A percentile compares a stretch with the other conserved stretches of the same genome.
These are phyloP conservation scores for Aspidoscelis tigris DNA, from an alignment of 2,113 vertebrate genomes.

Conservation along the genomic window DNA sequence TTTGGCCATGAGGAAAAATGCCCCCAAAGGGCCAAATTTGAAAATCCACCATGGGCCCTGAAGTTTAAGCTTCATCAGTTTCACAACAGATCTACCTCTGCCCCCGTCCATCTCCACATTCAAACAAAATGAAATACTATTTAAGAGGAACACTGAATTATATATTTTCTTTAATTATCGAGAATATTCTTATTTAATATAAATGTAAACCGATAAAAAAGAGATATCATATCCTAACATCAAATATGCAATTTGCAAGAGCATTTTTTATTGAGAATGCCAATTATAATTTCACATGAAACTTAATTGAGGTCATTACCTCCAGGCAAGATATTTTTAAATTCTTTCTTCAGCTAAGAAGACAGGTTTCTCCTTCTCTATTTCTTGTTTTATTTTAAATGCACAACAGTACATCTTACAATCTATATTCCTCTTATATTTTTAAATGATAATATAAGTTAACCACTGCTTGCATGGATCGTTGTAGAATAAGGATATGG, in stretches of 20 bases:
- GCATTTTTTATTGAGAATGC: conserved; percentile 77
- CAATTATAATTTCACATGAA: conserved; percentile 81
- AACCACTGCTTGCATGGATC: conserved; percentile 56
- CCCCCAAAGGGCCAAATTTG: too few relatives aligned
- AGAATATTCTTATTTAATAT: conserved; percentile 74
- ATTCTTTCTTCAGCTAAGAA: conserved; percentile 69
- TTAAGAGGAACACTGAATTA: conserved; percentile 55
- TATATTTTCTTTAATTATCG: conserved; percentile 65
- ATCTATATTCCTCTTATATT: conserved; percentile 62
- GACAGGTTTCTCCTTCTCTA: conserved; percentile 19
- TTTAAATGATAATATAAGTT: conserved; percentile 74
- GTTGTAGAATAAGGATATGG: conserved; percentile 60
- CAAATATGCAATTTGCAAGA: conserved; percentile 72
- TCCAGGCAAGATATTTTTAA: conserved; percentile 76
- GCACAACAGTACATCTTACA: conserved; percentile 66
- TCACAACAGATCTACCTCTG: too few relatives aligned
- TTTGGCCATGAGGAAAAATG: too few relatives aligned
- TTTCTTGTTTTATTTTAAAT: conserved; percentile 73
- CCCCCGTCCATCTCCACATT: conserved; percentile 8
- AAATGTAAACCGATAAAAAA: conserved; percentile 71
- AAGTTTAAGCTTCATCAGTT: too few relatives aligned
- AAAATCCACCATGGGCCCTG: too few relatives aligned
- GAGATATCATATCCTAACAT: conserved; percentile 67
- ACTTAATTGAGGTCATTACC: conserved; percentile 82
- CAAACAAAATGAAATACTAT: conserved; percentile 50